A percentile compares a stretch with the other conserved stretches of the same genome.
phyloP scores from a whole-genome alignment of 2,888 invertebrate species.

The Euzetes globulus region DNA sequence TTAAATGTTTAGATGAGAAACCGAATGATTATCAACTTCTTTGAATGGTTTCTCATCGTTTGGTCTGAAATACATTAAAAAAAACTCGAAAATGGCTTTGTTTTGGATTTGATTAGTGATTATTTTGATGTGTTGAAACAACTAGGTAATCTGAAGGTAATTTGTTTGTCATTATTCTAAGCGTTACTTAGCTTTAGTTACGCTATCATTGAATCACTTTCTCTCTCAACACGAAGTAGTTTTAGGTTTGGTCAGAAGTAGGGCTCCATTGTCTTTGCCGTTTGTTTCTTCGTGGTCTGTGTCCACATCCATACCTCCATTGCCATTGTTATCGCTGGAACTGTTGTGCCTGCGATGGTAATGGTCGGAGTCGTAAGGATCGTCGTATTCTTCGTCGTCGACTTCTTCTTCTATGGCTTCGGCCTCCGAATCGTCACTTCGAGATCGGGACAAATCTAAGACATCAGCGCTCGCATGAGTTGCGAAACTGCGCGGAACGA shows the following conservation, averaged over 20 bases:
- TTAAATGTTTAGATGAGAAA: background rate
- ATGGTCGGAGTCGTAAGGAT: conserved; percentile 23
- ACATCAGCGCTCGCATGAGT: conserved; percentile 38
- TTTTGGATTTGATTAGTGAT: conserved; percentile 2
- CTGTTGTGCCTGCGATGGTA: background rate
- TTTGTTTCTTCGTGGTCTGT: conserved; percentile 16
- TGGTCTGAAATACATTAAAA: background rate
- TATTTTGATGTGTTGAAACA: background rate
- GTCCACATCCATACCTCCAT: conserved; percentile 28
- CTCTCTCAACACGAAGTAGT: conserved; percentile 25
- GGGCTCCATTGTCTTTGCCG: conserved; percentile 19
- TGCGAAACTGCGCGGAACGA: conserved; percentile 27
- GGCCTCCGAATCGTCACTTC: conserved; percentile 40
- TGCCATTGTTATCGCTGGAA: conserved; percentile 25
- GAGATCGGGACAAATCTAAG: conserved; percentile 41
- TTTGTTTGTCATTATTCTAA: conserved; percentile 1
- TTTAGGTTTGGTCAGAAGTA: conserved; percentile 27
- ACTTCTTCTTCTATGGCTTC: conserved; percentile 39
- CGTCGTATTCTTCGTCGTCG: conserved; percentile 36
- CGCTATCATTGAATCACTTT: conserved; percentile 16
- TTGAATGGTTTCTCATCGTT: background rate
- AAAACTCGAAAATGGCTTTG: background rate
- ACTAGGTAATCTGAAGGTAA: background rate
- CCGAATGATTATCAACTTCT: background rate
- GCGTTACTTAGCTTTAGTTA: conserved; percentile 20